These are phyloP conservation scores for Plectropomus leopardus DNA, from an alignment of 2,113 vertebrate species.

Conservation along the genomic window DNA sequence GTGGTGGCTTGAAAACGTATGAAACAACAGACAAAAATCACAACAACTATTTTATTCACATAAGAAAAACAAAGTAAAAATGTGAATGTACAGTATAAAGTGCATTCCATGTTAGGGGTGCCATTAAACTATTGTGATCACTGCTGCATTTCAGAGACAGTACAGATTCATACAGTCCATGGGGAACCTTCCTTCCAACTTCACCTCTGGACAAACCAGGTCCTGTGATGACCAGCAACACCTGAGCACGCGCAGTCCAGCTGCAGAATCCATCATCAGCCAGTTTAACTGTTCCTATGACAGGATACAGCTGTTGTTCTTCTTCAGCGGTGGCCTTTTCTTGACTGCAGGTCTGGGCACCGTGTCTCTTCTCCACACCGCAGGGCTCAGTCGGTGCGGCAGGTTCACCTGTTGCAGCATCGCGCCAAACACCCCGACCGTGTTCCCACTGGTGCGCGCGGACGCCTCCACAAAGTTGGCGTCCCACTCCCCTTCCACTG, in stretches of 20 bases:
- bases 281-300: slow-evolving; percentile 51
- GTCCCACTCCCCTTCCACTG: slow-evolving; percentile 78
- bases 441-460: slow-evolving; percentile 76
- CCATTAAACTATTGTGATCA: not conserved
- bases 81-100: not conserved
- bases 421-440: slow-evolving; percentile 73
- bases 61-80: not conserved
- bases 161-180: not conserved
- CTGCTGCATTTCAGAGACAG: not conserved
- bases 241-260: slow-evolving; percentile 36
- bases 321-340: slow-evolving; percentile 61
- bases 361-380: slow-evolving; percentile 62
- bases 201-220: slow-evolving; percentile 6
- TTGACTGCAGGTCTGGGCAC: slow-evolving; percentile 27
- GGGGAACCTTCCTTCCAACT: not conserved
- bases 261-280: slow-evolving; percentile 3
- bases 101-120: not conserved
- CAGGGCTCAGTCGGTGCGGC: slow-evolving; percentile 71
- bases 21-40: not conserved
- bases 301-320: slow-evolving; percentile 76
- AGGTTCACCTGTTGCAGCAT: slow-evolving; percentile 75
- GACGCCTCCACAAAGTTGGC: slow-evolving; percentile 81
- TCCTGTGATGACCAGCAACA: slow-evolving; percentile 13
- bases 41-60: slow-evolving; percentile 43
- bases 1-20: not conserved